Evolutionary conservation across 2,113 vertebrate genomes (phyloP).

Genomic region (Sakesphorus luctuosus): DNA sequence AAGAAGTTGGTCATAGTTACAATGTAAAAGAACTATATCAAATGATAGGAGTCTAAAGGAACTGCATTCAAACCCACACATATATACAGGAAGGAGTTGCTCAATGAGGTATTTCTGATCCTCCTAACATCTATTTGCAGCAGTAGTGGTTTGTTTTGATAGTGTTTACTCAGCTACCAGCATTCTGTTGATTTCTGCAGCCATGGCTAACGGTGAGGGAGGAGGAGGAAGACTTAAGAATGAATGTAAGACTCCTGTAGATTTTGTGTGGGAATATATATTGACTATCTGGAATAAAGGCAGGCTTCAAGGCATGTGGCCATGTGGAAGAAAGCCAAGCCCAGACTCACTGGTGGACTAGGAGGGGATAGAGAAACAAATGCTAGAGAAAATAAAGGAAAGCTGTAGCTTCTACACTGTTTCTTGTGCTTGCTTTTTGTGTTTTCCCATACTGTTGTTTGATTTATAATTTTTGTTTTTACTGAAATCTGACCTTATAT

Average conservation of each 20-base stretch:
- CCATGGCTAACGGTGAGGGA: neutral
- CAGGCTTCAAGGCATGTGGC: neutral
- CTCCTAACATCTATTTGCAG: neutral
- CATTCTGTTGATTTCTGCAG: neutral
- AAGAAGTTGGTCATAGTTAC: neutral
- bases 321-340: neutral
- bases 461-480: neutral
- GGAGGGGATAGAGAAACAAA: neutral
- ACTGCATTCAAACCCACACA: neutral
- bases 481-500: neutral
- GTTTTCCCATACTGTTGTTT: neutral
- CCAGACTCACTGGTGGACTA: neutral
- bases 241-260: neutral
- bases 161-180: neutral
- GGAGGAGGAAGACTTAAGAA: neutral
- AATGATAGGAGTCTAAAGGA: neutral
- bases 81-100: neutral
- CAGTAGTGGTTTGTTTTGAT: neutral
- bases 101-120: neutral
- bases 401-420: neutral
- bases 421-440: neutral
- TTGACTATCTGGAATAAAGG: neutral
- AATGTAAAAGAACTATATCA: neutral
- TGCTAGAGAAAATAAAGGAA: neutral
- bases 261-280: neutral